Conservation (phyloP, 2,797 vertebrate genomes). For the Peromyscus eremicus region DNA sequence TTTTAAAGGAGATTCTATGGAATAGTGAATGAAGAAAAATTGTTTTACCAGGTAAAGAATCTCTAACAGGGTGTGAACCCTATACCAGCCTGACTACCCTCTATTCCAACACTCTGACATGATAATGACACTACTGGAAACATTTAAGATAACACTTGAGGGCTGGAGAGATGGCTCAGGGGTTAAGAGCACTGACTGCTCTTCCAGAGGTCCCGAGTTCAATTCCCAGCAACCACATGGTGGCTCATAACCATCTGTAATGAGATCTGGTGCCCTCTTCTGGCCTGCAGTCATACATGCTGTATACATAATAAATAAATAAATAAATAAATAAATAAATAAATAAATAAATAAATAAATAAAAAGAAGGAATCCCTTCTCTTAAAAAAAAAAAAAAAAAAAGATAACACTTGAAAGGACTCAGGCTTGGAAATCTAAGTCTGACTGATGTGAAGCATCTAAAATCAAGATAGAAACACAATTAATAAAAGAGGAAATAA, state of each 20-base stretch:
- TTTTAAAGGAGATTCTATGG: neutral
- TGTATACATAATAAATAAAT: no score
- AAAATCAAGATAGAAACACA: slow-evolving; percentile 6
- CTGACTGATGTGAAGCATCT: neutral
- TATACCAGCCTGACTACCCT: neutral
- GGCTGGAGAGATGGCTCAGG: no score
- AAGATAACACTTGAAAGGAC: neutral
- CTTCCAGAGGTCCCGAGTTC: no score
- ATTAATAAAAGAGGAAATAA: neutral
- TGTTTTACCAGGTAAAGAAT: neutral
- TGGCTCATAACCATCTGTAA: no score
- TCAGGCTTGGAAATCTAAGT: neutral
- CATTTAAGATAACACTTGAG: neutral
- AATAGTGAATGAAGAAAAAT: neutral
- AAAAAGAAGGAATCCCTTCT: no score
- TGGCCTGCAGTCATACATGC: no score
- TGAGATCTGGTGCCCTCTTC: no score
- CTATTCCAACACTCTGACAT: neutral
- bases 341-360: no score
- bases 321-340: no score
- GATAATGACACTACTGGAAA: neutral
- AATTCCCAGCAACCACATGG: no score
- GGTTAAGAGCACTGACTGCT: no score
- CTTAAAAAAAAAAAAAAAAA: no score
- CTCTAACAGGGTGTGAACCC: neutral